phyloP scores from a whole-genome alignment of 2,797 vertebrate genomes.

The Pitangus sulphuratus region DNA sequence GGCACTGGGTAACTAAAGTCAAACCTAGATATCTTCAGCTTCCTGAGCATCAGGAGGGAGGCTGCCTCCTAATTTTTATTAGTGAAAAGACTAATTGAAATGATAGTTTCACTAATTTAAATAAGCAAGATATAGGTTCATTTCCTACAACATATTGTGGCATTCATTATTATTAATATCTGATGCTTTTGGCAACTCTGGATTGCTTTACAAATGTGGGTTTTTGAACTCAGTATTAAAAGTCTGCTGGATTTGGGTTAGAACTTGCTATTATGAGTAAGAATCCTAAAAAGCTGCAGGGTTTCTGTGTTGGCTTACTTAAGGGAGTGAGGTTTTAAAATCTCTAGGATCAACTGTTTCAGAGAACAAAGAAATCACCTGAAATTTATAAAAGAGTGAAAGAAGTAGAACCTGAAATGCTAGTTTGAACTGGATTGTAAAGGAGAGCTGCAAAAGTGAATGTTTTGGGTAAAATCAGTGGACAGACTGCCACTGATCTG shows the following conservation, averaged over 20 bases:
- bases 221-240: neutral
- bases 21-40: neutral
- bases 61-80: neutral
- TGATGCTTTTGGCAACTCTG: neutral
- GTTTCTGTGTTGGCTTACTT: neutral
- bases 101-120: neutral
- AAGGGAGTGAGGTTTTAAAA: neutral
- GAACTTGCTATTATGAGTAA: neutral
- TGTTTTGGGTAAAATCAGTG: neutral
- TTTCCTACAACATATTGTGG: neutral
- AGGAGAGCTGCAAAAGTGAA: neutral
- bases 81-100: neutral
- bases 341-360: neutral
- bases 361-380: neutral
- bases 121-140: neutral
- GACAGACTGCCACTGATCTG: neutral
- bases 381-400: neutral
- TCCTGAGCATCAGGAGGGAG: neutral
- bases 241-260: neutral
- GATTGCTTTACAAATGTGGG: neutral
- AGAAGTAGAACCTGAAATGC: neutral
- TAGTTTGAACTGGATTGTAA: neutral
- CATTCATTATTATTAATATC: neutral
- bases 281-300: neutral
- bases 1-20: neutral